Conservation (phyloP, 2,888 invertebrate genomes). For the Pollenia amentaria region DNA sequence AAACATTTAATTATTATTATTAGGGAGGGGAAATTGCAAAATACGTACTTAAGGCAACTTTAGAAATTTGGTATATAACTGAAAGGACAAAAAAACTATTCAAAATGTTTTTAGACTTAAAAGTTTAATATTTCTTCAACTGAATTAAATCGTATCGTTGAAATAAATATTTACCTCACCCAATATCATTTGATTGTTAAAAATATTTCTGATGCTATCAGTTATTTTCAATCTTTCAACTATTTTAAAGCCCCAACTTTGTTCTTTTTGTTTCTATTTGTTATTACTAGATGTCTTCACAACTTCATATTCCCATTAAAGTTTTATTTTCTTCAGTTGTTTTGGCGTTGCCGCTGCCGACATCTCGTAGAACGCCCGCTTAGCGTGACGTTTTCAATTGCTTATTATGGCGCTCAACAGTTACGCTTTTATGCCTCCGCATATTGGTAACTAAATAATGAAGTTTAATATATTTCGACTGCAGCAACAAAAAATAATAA, state of each 20-base stretch:
- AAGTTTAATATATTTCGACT: slow-evolving; percentile 44
- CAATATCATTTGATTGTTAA: slow-evolving; percentile 6
- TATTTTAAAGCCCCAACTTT: not conserved
- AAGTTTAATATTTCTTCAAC: too few species aligned
- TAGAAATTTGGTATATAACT: too few species aligned
- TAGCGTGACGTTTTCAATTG: slow-evolving; percentile 83
- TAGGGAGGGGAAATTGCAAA: too few species aligned
- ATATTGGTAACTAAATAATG: slow-evolving; percentile 64
- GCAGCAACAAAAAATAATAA: slow-evolving; percentile 20
- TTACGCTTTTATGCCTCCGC: slow-evolving; percentile 73
- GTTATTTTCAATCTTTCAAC: slow-evolving; percentile 39
- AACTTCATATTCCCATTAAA: not conserved
- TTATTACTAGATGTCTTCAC: slow-evolving; percentile 1
- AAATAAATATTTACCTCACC: not conserved
- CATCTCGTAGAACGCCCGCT: slow-evolving; percentile 76
- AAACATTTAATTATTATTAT: too few species aligned
- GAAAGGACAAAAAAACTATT: too few species aligned
- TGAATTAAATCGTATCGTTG: not conserved
- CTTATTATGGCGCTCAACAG: slow-evolving; percentile 77
- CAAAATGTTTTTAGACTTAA: too few species aligned
- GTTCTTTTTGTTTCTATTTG: not conserved
- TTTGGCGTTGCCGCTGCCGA: slow-evolving; percentile 21
- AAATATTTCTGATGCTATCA: slow-evolving; percentile 22
- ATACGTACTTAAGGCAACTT: too few species aligned
- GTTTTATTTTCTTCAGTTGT: not conserved